phyloP scores from a whole-genome alignment of 1,140 invertebrate genomes.

The Drosophila pruinosa region DNA sequence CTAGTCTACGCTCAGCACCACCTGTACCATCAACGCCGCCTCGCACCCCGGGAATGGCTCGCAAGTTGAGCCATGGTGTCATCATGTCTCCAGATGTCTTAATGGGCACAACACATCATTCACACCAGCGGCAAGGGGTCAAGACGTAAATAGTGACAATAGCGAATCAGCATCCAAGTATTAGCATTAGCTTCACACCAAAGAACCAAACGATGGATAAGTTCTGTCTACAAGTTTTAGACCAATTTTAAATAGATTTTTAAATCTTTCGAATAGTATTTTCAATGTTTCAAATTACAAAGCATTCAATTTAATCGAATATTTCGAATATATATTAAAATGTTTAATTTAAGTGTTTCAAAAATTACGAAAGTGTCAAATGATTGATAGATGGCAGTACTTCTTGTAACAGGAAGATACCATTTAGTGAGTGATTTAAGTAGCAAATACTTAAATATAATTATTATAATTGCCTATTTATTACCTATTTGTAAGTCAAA shows the following conservation, averaged over 20 bases:
- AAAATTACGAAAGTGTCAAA: neutral
- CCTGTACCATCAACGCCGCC: slow-evolving; percentile 57
- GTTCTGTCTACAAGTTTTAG: neutral
- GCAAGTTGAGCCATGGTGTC: slow-evolving; percentile 42
- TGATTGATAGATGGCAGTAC: neutral
- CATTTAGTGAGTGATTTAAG: slow-evolving; percentile 12
- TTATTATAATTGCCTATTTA: slow-evolving; percentile 19
- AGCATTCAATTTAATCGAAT: neutral
- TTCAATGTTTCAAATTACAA: neutral
- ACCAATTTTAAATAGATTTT: neutral
- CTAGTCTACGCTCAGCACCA: slow-evolving; percentile 60
- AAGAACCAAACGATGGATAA: slow-evolving; percentile 25
- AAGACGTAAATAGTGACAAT: slow-evolving; percentile 6
- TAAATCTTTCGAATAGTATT: neutral
- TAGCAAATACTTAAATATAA: neutral
- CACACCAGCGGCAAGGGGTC: neutral
- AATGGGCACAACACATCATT: slow-evolving; percentile 32
- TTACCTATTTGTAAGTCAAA: neutral
- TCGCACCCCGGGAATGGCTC: slow-evolving; percentile 42
- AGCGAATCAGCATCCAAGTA: slow-evolving; percentile 14
- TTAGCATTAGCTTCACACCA: slow-evolving; percentile 29
- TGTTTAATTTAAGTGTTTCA: neutral
- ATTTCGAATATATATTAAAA: no score
- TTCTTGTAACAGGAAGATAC: slow-evolving; percentile 36
- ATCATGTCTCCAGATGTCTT: slow-evolving; percentile 69